Evolutionary conservation across 1,140 invertebrate genomes (phyloP).

Genomic region (Macrostomum lignano): DNA sequence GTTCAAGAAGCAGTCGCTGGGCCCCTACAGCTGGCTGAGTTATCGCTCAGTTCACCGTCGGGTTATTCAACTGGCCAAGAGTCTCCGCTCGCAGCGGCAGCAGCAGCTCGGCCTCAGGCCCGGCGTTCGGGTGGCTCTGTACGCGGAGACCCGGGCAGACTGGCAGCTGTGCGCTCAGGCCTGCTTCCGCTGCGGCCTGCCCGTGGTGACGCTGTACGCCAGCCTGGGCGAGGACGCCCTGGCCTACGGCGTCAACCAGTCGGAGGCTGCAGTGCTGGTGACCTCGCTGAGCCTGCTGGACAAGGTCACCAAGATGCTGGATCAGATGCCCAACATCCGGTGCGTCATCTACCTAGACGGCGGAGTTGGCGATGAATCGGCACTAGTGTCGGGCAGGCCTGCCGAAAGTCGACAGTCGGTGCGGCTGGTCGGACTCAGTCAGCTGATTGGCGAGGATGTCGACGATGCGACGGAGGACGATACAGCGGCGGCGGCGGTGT

Average conservation of each 20-base stretch:
- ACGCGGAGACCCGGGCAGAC: conserved; percentile 78
- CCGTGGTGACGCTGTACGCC: conserved; percentile 80
- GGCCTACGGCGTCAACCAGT: conserved; percentile 75
- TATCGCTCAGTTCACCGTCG: conserved; percentile 46
- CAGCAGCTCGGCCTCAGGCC: conserved; percentile 32
- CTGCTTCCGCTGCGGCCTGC: conserved; percentile 64
- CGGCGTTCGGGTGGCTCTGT: conserved; percentile 51
- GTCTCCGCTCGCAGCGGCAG: conserved; percentile 13
- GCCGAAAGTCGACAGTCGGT: too few relatives aligned
- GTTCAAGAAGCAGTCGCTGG: conserved; percentile 54
- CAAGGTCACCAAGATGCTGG: too few relatives aligned
- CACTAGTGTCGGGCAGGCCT: too few relatives aligned
- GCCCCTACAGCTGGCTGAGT: conserved; percentile 64
- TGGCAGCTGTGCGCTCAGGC: conserved; percentile 82
- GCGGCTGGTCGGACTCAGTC: too few relatives aligned
- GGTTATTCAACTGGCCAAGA: conserved; percentile 40
- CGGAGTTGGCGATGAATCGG: too few relatives aligned
- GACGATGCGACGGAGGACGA: too few relatives aligned
- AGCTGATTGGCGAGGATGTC: too few relatives aligned
- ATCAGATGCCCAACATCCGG: too few relatives aligned
- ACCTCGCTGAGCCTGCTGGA: too few relatives aligned
- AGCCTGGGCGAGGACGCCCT: conserved; percentile 83
- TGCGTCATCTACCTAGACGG: conserved; percentile 64
- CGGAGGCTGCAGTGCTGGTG: conserved; percentile 58
- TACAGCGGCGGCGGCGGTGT: too few relatives aligned